These are phyloP conservation scores for Lithophane leautieri DNA, from an alignment of 2,888 invertebrate species.

Conservation along the genomic window DNA sequence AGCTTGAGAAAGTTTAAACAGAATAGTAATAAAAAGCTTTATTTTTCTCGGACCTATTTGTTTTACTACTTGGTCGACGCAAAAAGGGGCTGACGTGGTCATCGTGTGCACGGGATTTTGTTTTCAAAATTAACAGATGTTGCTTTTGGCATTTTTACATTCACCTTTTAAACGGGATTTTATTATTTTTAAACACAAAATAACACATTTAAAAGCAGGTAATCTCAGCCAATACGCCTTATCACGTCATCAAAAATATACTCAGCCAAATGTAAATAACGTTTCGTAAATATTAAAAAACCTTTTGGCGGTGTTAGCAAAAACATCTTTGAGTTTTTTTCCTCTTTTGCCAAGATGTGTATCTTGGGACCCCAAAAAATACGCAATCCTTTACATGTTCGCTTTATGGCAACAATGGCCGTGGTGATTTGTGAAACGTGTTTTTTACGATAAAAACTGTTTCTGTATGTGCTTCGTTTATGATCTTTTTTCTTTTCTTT, in stretches of 20 bases:
- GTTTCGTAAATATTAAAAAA: slow-evolving; percentile 26
- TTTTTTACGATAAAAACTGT: slow-evolving; percentile 29
- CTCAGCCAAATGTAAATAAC: slow-evolving; percentile 48
- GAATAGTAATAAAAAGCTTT: not conserved
- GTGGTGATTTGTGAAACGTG: slow-evolving; percentile 44
- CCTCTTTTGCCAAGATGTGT: slow-evolving; percentile 52
- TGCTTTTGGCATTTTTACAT: not conserved
- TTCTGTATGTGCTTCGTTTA: slow-evolving; percentile 24
- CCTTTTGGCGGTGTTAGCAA: slow-evolving; percentile 47
- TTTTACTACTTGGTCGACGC: not conserved
- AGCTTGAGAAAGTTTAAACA: not conserved
- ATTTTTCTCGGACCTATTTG: not conserved
- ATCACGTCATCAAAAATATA: slow-evolving; percentile 48
- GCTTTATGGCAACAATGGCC: slow-evolving; percentile 62
- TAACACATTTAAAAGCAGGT: not conserved
- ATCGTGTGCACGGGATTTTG: not conserved
- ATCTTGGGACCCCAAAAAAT: slow-evolving; percentile 68
- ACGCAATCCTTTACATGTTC: slow-evolving; percentile 71
- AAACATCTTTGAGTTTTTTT: slow-evolving; percentile 31
- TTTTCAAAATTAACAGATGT: not conserved
- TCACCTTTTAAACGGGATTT: not conserved
- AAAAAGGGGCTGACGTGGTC: not conserved
- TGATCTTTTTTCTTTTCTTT: slow-evolving; percentile 9
- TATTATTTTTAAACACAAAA: not conserved
- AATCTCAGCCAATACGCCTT: slow-evolving; percentile 5